A percentile compares a stretch with the other conserved stretches of the same genome.
Evolutionary conservation across 2,888 invertebrate species (phyloP).

Genomic region (Drosophila prostipennis): DNA sequence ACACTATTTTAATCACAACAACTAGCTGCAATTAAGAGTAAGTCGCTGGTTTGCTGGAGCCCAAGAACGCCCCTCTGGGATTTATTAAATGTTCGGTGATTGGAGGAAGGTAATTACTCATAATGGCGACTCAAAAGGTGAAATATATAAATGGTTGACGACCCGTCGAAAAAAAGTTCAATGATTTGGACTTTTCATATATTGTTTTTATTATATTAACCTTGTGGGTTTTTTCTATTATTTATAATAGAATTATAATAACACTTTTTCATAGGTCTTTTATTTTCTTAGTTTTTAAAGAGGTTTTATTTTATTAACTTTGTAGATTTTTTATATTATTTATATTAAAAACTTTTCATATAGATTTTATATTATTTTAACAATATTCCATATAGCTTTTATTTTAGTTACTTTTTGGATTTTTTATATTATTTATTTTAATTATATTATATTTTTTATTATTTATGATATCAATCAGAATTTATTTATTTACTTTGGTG

Average conservation of each 20-base stretch:
- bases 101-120: conserved; percentile 55
- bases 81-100: conserved; percentile 71
- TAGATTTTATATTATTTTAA: not conserved
- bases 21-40: conserved; percentile 69
- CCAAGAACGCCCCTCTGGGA: conserved; percentile 58
- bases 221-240: no score
- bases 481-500: no score
- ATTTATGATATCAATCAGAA: no score
- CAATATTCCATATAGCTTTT: no score
- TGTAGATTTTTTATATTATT: not conserved
- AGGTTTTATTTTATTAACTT: not conserved
- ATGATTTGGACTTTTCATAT: not conserved
- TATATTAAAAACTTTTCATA: not conserved
- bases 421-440: no score
- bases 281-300: not conserved
- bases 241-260: no score
- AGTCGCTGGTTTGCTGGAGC: conserved; percentile 24
- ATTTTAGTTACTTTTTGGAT: no score
- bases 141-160: conserved; percentile 1
- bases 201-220: no score
- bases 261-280: no score
- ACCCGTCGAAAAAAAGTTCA: not conserved
- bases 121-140: conserved; percentile 28
- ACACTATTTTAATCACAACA: conserved; percentile 44
- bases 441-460: no score